Evolutionary conservation across 1,140 invertebrate genomes (phyloP), one percentile per base, ranked within the genome.

Genomic region (Brachionus sp.): DNA sequence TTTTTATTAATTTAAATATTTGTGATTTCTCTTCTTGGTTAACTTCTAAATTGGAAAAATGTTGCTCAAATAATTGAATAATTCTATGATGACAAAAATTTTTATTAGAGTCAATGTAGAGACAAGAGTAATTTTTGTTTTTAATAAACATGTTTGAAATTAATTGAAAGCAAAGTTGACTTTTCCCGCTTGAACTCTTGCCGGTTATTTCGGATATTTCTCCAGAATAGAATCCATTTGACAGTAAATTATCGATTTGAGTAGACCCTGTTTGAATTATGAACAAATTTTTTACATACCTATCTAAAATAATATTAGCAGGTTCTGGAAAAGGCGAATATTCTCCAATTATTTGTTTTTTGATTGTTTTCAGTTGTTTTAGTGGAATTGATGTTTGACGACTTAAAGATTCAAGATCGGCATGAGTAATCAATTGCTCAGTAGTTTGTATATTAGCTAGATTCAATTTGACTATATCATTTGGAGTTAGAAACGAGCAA

Each of bases 321-420:
- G 33, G 62, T 25, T 80, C 77, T 42, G 77, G 77, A 62, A 80
- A 80, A 19, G 77, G 77, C n/a, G 77, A 80, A 25, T 80, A 80
- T 57, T 80, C 25, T 62, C 77, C 77, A 12, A 80, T 66, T 57
- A 80, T 80, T 39, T 62, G 39, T 25, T 80, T 80, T 42, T 80
- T 80, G 12, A 80, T 80, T 33, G 57, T 19, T 64, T 80, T 80
- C 10, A 80, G 50, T 16, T 80, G 33, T 13, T 64, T 80, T 4
- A 62, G 12, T 5, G 46, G 77, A 44, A 80, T 80, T 37, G n/a
- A 12, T 5, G 77, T 80, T 57, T 57, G 50, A 10, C 50, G 46
- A 5, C 77, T 80, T 10, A 80, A 6, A 13, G 77, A 39, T 6
- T 80, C 50, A 1, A 62, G 42, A 12, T 80, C 77, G 10, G 50